A percentile compares a stretch with the other conserved stretches of the same genome.
Evolutionary conservation across 2,888 invertebrate genomes (phyloP).

Genomic region (Acronicta leporina): DNA sequence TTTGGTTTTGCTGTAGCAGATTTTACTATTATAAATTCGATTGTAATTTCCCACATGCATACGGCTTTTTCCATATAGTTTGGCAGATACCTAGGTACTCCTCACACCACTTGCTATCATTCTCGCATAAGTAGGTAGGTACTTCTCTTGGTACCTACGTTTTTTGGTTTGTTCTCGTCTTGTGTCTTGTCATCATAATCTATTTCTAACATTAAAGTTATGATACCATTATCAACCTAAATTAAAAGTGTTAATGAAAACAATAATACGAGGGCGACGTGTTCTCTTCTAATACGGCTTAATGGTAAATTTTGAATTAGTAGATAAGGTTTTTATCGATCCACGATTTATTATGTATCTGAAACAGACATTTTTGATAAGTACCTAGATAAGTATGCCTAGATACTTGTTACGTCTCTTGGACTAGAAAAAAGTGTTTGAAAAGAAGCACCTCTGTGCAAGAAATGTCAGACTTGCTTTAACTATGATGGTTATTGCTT

Average conservation of each 20-base stretch:
- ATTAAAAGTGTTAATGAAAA: slow-evolving; percentile 3
- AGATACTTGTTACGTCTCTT: slow-evolving; percentile 6
- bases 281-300: slow-evolving; percentile 15
- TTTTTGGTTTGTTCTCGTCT: too few species aligned
- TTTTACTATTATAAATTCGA: too few species aligned
- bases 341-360: slow-evolving; percentile 5
- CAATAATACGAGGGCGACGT: slow-evolving; percentile 1
- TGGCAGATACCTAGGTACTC: too few species aligned
- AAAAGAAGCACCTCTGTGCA: not conserved
- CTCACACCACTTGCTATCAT: too few species aligned
- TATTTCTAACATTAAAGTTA: not conserved
- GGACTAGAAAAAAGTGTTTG: not conserved
- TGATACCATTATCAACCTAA: not conserved
- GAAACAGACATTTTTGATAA: slow-evolving; percentile 3
- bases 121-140: too few species aligned
- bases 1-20: too few species aligned
- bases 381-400: too few species aligned
- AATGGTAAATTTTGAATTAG: slow-evolving; percentile 27
- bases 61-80: too few species aligned
- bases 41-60: too few species aligned
- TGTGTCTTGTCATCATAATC: not conserved
- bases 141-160: too few species aligned
- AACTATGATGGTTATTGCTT: slow-evolving; percentile 17
- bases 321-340: slow-evolving; percentile 35
- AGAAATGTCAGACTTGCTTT: not conserved